A percentile compares a stretch with the other conserved stretches of the same genome.
Conservation (phyloP, 2,113 vertebrate genomes). For the Bombycilla garrulus region DNA sequence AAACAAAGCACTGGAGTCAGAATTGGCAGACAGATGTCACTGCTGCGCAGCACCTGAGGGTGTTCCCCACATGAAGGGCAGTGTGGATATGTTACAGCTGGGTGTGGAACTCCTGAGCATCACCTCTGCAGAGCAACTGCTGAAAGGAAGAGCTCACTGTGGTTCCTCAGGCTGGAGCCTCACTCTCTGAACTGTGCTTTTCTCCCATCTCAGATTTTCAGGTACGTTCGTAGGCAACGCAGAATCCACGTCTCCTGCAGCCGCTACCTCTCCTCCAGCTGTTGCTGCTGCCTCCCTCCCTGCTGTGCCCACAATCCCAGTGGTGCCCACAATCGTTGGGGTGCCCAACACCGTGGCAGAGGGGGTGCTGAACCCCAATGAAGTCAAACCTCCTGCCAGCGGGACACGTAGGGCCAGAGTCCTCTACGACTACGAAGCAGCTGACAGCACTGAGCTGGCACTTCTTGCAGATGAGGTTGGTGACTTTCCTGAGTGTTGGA, state of each 20-base stretch:
- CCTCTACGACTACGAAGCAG: constrained; percentile 93
- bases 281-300: constrained; percentile 45
- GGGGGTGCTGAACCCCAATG: constrained; percentile 80
- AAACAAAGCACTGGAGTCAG: background rate
- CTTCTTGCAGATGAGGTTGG: constrained; percentile 93
- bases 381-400: constrained; percentile 86
- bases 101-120: background rate
- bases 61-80: background rate
- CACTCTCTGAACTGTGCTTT: background rate
- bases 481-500: background rate
- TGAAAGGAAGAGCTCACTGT: background rate
- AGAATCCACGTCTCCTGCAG: constrained; percentile 59
- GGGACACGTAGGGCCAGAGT: constrained; percentile 93
- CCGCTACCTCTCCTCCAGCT: constrained; percentile 62
- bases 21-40: background rate
- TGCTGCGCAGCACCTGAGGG: background rate
- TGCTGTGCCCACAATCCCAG: constrained; percentile 71
- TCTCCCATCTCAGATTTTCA: constrained; percentile 76
- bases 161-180: background rate
- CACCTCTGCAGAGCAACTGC: background rate
- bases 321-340: constrained; percentile 61
- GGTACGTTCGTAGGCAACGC: constrained; percentile 84
- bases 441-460: constrained; percentile 91
- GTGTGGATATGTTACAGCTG: fast-evolving
- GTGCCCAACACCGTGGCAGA: constrained; percentile 71